Evolutionary conservation across 30 jellyfish, hydroid and myxozoan species (phyloP).

Genomic region (Chironex yamaguchii): DNA sequence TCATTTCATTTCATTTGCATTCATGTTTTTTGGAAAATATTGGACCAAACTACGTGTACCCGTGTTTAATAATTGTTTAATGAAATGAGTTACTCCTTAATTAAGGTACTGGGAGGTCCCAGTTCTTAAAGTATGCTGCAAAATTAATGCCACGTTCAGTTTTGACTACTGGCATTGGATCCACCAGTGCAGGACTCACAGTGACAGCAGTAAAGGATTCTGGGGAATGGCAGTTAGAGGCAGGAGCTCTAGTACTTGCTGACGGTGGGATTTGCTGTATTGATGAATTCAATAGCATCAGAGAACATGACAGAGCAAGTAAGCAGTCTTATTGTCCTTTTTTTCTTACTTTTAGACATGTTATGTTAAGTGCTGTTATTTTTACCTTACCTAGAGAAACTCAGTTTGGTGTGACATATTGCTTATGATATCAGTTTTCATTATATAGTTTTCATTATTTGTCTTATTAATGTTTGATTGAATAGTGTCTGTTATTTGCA

Average conservation of each 20-base stretch:
- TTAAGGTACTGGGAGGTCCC: conserved; percentile 99
- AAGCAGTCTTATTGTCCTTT: too few relatives aligned
- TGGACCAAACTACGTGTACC: too few relatives aligned
- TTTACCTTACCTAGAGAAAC: too few relatives aligned
- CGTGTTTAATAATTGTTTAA: background rate
- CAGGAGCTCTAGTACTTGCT: conserved; percentile 99
- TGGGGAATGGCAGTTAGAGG: conserved; percentile 99
- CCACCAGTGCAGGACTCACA: conserved; percentile 99
- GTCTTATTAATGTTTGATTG: too few relatives aligned
- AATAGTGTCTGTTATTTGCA: too few relatives aligned
- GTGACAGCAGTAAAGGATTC: conserved; percentile 97
- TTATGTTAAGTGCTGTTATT: too few relatives aligned
- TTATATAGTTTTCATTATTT: too few relatives aligned
- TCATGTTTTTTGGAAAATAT: too few relatives aligned
- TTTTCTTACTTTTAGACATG: too few relatives aligned
- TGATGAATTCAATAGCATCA: conserved; percentile 95
- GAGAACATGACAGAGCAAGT: conserved; percentile 99
- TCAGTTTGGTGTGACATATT: too few relatives aligned
- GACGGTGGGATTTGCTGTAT: conserved; percentile 99
- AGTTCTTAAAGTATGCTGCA: conserved; percentile 93
- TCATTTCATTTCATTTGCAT: too few relatives aligned
- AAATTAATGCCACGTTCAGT: conserved; percentile 96
- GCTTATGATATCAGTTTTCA: too few relatives aligned
- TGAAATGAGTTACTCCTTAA: background rate
- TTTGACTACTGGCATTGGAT: conserved; percentile 98